Evolutionary conservation across 2,888 invertebrate genomes (phyloP).

Genomic region (Platycheirus albimanus): DNA sequence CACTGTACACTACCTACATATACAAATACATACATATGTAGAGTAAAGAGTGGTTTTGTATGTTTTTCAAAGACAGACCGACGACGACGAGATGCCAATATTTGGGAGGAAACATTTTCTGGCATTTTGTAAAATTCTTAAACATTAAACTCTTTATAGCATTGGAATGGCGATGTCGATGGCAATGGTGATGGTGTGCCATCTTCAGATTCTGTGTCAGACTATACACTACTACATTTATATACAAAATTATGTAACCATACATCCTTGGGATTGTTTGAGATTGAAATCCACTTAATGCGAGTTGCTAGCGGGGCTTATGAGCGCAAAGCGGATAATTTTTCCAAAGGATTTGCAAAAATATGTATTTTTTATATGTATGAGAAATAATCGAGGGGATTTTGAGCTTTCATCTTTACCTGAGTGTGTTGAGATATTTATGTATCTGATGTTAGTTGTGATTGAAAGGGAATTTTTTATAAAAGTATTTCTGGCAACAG

Average conservation of each 20-base stretch:
- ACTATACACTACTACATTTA: neutral
- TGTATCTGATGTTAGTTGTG: too few species aligned
- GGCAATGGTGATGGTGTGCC: too few species aligned
- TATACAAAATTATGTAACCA: conserved; percentile 2
- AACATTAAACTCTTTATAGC: conserved; percentile 59
- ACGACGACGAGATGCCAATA: conserved; percentile 20
- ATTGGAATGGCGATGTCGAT: conserved; percentile 40
- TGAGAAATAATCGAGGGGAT: neutral
- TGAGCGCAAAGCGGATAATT: conserved; percentile 53
- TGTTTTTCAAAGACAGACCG: too few species aligned
- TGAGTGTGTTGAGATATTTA: too few species aligned
- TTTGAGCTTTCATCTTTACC: neutral
- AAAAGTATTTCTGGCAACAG: too few species aligned
- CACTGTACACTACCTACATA: too few species aligned
- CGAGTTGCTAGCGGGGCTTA: conserved; percentile 45
- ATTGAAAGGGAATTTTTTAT: too few species aligned
- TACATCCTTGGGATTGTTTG: conserved; percentile 5
- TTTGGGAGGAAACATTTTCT: neutral
- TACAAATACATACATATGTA: too few species aligned
- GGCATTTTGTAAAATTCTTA: conserved; percentile 44
- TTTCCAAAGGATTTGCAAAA: conserved; percentile 43
- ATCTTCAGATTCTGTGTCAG: neutral
- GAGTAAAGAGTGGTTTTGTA: neutral
- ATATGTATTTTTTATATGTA: neutral
- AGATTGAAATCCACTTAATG: conserved; percentile 44